Conservation (phyloP, 2,888 invertebrate genomes). For the Idaea straminata region DNA sequence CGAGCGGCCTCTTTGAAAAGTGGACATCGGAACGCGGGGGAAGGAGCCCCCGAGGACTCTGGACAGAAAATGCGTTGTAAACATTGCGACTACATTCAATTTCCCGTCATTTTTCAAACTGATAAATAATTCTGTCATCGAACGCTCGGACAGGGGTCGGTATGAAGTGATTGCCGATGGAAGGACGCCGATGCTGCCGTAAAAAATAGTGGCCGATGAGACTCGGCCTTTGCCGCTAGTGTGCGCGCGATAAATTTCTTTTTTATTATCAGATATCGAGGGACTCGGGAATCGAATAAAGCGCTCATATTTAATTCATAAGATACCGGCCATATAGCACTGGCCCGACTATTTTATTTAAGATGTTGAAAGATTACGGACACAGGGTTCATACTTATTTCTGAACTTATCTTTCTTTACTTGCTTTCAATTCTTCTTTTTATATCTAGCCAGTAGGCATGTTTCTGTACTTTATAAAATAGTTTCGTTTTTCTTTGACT, state of each 20-base stretch:
- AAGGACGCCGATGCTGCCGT: slow-evolving; percentile 59
- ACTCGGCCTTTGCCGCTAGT: slow-evolving; percentile 53
- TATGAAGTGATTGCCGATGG: slow-evolving; percentile 80
- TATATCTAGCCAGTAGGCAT: neutral
- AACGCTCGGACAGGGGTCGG: slow-evolving; percentile 79
- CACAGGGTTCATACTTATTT: slow-evolving; percentile 52
- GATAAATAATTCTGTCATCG: slow-evolving; percentile 82
- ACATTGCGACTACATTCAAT: slow-evolving; percentile 82
- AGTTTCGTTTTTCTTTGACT: neutral
- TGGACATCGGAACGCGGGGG: slow-evolving; percentile 81
- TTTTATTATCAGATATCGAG: slow-evolving; percentile 81
- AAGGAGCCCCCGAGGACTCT: slow-evolving; percentile 77
- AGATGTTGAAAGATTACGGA: slow-evolving; percentile 74
- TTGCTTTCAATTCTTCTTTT: slow-evolving; percentile 22
- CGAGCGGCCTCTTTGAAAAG: slow-evolving; percentile 80
- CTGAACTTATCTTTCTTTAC: slow-evolving; percentile 41
- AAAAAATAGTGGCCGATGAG: slow-evolving; percentile 77
- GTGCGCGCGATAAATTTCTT: slow-evolving; percentile 79
- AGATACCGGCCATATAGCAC: slow-evolving; percentile 78
- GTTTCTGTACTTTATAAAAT: neutral
- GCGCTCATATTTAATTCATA: slow-evolving; percentile 81
- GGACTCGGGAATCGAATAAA: slow-evolving; percentile 80
- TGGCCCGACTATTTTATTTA: slow-evolving; percentile 77
- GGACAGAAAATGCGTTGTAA: slow-evolving; percentile 80
- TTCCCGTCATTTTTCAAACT: slow-evolving; percentile 82